Evolutionary conservation across 2,113 vertebrate genomes (phyloP), one percentile per base, ranked within the genome.

Genomic region (Lycaon pictus): DNA sequence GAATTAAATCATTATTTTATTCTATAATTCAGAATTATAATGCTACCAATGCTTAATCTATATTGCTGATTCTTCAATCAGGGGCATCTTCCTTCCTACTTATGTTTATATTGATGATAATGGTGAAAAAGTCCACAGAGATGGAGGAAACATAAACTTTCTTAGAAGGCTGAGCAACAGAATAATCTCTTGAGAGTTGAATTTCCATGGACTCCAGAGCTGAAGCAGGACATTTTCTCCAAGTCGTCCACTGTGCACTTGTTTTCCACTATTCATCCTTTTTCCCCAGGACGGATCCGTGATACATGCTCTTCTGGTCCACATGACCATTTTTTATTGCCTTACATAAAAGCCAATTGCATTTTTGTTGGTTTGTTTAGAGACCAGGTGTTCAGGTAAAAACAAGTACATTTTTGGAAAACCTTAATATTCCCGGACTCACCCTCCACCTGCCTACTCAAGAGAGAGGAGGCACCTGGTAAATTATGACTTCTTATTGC

Each of bases 1-100:
- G 93, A 95, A 82, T 72, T 15, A 86, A 79, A 84, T 71, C 25
- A 48, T 82, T 2, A 43, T 35, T 90, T 88, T 22, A 65, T 43
- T 72, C 29, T 88, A 16, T 9, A 58, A 93, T 74, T 89, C 65
- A 69, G 37, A 85, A 58, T 77, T 58, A 56, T 12, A 67, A 79
- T 16, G 16, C 51, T 25, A 51, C 23, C 63, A 27, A 29, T 37
- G 17, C 37, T 90, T 79, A 60, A 96, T 63, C 9, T 20, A 7
- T 13, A 48, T 1, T 2, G 29, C 37, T 55, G 56, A 72, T 79
- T 96, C 35, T 69, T 56, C 65, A 63, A 43, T 32, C 37, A 12
- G 81, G 17, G 65, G 17, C 12, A 10, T 82, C 53, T 29, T 95
- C 58, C 58, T 72, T 83, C 67, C 10, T 32, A 13, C 27, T 93